Base-by-base conservation (phyloP, 2,113 vertebrate species). In the Nibea coibor region DNA sequence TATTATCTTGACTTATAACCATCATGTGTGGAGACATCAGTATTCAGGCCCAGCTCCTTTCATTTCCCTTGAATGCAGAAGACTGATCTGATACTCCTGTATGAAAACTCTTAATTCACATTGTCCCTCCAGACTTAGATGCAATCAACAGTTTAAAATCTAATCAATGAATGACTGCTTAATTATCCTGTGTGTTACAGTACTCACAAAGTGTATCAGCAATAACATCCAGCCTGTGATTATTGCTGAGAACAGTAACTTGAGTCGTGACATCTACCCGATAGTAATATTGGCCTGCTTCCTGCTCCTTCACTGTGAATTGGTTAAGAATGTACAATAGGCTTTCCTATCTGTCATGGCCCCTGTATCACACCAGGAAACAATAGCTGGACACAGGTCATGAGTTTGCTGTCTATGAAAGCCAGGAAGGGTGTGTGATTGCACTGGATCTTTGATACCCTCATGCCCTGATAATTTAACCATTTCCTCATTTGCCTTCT, bases 301-400 rank as follows among this genome's bases (percentile, higher is more conserved):
- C 73, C 58, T 62, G 67, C 75, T 68, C 24, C 35, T 51, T 80
- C 28, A 4, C 50, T 80, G 28, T 61, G 63, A 86, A 75, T 24
- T 71, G 67, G 68, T 75, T 66, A 54, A 68, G 42, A 53, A 61
- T 72, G 35, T 70, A 72, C 26, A 69, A 75, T 9, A 35, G 45
- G 26, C 47, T 63, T 77, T 73, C 66, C 39, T 53, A 59, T 76
- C 19, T 11, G 50, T 77, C 6, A 79, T 43, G 54, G 64, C 65
- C 56, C 48, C 47, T 26, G 42, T 69, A 22, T 85, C 69, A 74
- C 74, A 79, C 62, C 69, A 74, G 66, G 74, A 87, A 90, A 88
- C 81, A 82, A 89, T 75, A 83, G 80, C n/a, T 69, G 64, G 72
- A 83, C 63, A 15, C 0, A 2, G 78, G 50, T 83, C 71, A 67